phyloP scores from a whole-genome alignment of 2,888 invertebrate genomes.

The Netelia inedita region DNA sequence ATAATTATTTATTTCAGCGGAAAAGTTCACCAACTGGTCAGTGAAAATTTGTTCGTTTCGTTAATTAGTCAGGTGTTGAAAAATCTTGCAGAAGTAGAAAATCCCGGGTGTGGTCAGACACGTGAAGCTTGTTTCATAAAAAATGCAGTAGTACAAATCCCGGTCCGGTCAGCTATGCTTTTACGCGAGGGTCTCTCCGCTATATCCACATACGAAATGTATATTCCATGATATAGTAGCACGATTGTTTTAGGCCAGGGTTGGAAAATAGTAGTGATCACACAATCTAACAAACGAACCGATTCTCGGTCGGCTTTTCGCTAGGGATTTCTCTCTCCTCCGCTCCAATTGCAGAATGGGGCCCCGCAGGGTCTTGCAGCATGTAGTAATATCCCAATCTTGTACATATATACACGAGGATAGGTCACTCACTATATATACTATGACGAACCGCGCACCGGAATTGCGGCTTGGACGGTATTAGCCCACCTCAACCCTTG shows the following conservation, averaged over 20 bases:
- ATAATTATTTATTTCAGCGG: background rate
- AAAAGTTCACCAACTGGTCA: background rate
- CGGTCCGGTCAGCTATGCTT: background rate
- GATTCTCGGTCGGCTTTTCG: slow-evolving; percentile 20
- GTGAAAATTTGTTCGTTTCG: background rate
- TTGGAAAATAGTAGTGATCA: slow-evolving; percentile 52
- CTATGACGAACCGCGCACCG: slow-evolving; percentile 20
- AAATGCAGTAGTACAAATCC: background rate
- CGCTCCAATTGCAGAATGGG: slow-evolving; percentile 40
- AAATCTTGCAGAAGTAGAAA: slow-evolving; percentile 5
- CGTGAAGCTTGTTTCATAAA: background rate
- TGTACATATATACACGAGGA: background rate
- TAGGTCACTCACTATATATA: slow-evolving; percentile 12
- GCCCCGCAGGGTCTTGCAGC: slow-evolving; percentile 15
- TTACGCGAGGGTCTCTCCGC: background rate
- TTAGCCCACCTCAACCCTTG: background rate
- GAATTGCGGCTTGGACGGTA: slow-evolving; percentile 33
- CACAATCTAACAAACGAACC: slow-evolving; percentile 33
- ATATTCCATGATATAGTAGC: background rate
- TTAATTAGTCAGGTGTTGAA: slow-evolving; percentile 1
- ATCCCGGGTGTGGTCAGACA: background rate
- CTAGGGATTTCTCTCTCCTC: slow-evolving; percentile 28
- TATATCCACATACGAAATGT: background rate
- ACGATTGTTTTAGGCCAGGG: slow-evolving; percentile 6
- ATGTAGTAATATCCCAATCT: no score